Evolutionary conservation across 2,113 vertebrate genomes (phyloP), one percentile per base, ranked within the genome.

Genomic region (Scatophagus argus): DNA sequence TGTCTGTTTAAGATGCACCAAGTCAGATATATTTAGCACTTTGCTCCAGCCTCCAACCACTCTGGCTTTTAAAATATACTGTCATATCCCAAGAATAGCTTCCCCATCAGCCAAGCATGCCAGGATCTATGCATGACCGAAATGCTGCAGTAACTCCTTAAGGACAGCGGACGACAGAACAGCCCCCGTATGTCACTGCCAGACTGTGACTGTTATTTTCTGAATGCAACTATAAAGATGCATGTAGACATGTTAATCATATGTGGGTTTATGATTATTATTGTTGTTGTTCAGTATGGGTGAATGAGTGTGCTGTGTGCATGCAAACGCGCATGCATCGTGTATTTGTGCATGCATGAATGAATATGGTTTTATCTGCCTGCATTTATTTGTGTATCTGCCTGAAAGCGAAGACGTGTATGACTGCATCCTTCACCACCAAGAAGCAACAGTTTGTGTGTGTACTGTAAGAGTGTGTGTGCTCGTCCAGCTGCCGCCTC

Each of bases 401-500:
- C 65, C 11, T 59, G 32, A 46, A 74, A 14, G 55, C 27, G 27
- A 75, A 27, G n/a, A 74, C 70, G 27, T 10, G 8, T 58, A 32
- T 3, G n/a, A 9, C 58, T 27, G 2, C 17, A 19, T 84, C 34
- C 43, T 56, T 63, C 21, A 60, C 39, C 27, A 56, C 29, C 3
- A 19, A 12, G 23, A 64, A n/a, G n/a, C n/a, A n/a, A 58, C 4
- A 29, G 4, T 13, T 32, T 47, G 44, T 70, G 58, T 69, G 52
- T 58, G 29, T 52, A 52, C 56, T 74, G 41, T 51, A 51, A 52
- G 44, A 51, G 61, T 54, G 43, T 69, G 56, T 70, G 79, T 60
- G 61, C 74, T 41, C 56, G 19, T 89, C 84, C 88, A 91, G 91
- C 88, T 87, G 89, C 94, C 90, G 90, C 93, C 23, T 32, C 64